Evolutionary conservation across 2,888 invertebrate genomes (phyloP).

Genomic region (Oligia strigilis): DNA sequence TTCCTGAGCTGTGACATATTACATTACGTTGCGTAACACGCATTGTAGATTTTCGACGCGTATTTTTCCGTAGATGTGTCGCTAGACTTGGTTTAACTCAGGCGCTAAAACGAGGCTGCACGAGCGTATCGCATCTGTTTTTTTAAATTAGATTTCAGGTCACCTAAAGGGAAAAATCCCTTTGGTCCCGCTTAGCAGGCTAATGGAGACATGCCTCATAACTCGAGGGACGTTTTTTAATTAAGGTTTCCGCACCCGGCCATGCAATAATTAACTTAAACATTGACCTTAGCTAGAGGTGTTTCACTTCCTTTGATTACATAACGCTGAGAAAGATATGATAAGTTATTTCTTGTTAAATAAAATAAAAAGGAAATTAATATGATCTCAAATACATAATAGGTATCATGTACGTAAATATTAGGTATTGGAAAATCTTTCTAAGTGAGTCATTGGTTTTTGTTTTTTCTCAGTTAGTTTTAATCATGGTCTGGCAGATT

Average conservation of each 20-base stretch:
- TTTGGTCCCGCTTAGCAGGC: slow-evolving; percentile 71
- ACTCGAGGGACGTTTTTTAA: slow-evolving; percentile 75
- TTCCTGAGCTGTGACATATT: not conserved
- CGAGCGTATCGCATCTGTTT: slow-evolving; percentile 37
- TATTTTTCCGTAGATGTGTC: slow-evolving; percentile 5
- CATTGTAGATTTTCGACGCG: not conserved
- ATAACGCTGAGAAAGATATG: slow-evolving; percentile 26
- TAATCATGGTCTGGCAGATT: too few species aligned
- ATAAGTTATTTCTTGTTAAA: not conserved
- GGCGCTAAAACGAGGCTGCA: slow-evolving; percentile 23
- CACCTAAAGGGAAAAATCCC: slow-evolving; percentile 69
- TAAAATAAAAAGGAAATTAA: not conserved
- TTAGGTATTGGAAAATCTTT: not conserved
- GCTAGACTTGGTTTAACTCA: slow-evolving; percentile 7
- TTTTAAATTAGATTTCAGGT: slow-evolving; percentile 73
- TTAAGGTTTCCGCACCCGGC: slow-evolving; percentile 70
- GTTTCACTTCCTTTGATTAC: slow-evolving; percentile 19
- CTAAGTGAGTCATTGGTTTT: too few species aligned
- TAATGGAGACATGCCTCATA: slow-evolving; percentile 75
- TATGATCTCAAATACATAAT: not conserved
- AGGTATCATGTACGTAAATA: not conserved
- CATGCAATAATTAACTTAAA: slow-evolving; percentile 64
- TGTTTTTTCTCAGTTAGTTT: too few species aligned
- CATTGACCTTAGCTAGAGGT: slow-evolving; percentile 37
- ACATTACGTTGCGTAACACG: not conserved